Percentiles rank a stretch among this genome's conserved stretches.
phyloP scores from a whole-genome alignment of 2,797 vertebrate genomes.

The Platalea minor region DNA sequence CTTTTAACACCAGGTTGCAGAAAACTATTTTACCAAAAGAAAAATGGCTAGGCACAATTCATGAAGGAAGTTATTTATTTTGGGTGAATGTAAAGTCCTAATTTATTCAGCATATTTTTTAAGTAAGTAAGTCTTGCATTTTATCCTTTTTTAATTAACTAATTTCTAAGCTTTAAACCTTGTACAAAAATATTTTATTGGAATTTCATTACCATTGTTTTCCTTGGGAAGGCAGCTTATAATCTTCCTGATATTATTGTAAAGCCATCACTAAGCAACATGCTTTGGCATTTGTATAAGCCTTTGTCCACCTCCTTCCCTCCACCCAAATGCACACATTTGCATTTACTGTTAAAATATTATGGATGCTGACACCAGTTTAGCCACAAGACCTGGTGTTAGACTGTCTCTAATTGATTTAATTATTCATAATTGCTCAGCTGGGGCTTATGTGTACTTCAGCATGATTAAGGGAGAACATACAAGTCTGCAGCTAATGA shows the following conservation, averaged over 20 bases:
- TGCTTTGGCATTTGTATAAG: conserved; percentile 74
- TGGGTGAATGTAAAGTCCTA: conserved; percentile 24
- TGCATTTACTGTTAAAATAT: conserved; percentile 90
- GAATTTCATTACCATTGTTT: conserved; percentile 85
- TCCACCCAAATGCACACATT: conserved; percentile 69
- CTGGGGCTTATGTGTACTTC: conserved; percentile 81
- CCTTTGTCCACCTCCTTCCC: conserved; percentile 69
- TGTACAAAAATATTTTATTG: conserved; percentile 81
- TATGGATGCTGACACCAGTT: conserved; percentile 80
- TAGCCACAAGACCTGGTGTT: conserved; percentile 78
- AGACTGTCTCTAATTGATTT: conserved; percentile 92
- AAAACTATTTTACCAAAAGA: not conserved
- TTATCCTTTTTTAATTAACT: conserved; percentile 86
- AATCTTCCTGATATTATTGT: conserved; percentile 74
- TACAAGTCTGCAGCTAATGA: conserved; percentile 77
- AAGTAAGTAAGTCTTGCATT: conserved; percentile 33
- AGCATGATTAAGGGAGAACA: conserved; percentile 73
- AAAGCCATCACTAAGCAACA: conserved; percentile 80
- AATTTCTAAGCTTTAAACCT: conserved; percentile 76
- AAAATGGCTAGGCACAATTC: not conserved
- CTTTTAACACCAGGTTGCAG: not conserved
- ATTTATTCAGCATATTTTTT: conserved; percentile 55
- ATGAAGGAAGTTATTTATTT: conserved; percentile 24
- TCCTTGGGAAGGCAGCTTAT: conserved; percentile 81
- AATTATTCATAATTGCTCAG: conserved; percentile 95